A percentile compares a stretch with the other conserved stretches of the same genome.
phyloP scores from a whole-genome alignment of 2,888 invertebrate species.

The Microctonus aethiopoides region DNA sequence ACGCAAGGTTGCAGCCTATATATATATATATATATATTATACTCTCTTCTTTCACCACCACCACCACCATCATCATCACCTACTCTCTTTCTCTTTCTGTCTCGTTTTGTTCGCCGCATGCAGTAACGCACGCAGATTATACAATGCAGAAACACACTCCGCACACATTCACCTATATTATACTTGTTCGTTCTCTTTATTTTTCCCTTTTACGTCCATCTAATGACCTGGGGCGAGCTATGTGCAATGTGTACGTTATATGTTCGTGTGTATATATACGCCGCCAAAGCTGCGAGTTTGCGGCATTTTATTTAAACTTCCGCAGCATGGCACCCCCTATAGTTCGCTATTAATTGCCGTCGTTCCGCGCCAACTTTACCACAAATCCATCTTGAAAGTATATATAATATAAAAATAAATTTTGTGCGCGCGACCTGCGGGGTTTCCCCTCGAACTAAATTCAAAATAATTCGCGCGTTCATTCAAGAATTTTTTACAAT shows the following conservation, averaged over 20 bases:
- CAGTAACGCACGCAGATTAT: constrained; percentile 59
- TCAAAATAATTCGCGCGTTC: constrained; percentile 6
- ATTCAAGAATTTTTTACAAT: not conserved
- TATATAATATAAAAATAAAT: no score
- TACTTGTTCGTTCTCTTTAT: constrained; percentile 29
- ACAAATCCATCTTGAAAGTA: constrained; percentile 63
- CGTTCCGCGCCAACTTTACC: constrained; percentile 62
- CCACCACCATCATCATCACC: not conserved
- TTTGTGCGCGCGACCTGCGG: constrained; percentile 37
- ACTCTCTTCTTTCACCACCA: constrained; percentile 21
- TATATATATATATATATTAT: constrained; percentile 21
- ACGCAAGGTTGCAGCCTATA: constrained; percentile 40
- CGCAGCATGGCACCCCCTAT: constrained; percentile 59
- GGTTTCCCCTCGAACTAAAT: constrained; percentile 35
- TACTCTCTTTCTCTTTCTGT: not conserved
- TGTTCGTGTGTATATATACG: constrained; percentile 42
- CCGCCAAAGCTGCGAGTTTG: constrained; percentile 59
- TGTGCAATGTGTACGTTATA: constrained; percentile 5
- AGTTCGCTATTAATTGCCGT: constrained; percentile 64
- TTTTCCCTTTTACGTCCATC: constrained; percentile 33
- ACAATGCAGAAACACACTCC: constrained; percentile 55
- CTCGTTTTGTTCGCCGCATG: constrained; percentile 6
- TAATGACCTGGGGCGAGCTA: constrained; percentile 58
- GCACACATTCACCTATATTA: not conserved
- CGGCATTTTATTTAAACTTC: constrained; percentile 60